These are phyloP conservation scores for Xylocampa areola DNA, from an alignment of 2,888 invertebrate genomes.

Conservation along the genomic window DNA sequence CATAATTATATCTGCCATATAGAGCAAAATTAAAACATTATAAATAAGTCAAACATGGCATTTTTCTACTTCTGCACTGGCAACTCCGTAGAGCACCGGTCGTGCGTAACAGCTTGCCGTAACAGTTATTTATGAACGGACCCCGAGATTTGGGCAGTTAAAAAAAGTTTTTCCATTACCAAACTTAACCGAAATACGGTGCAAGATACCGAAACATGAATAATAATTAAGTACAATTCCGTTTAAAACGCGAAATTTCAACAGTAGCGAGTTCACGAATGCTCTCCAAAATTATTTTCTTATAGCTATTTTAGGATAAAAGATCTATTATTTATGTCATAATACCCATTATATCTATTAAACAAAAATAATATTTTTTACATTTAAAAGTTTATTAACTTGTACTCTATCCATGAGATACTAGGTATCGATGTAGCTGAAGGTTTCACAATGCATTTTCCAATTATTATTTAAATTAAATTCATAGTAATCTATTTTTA, in stretches of 20 bases:
- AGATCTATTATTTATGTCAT: too few relatives aligned
- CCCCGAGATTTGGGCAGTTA: constrained; percentile 82
- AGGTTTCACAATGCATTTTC: too few relatives aligned
- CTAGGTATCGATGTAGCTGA: too few relatives aligned
- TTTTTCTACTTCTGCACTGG: constrained; percentile 34
- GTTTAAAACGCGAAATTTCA: constrained; percentile 48
- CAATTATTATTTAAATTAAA: too few relatives aligned
- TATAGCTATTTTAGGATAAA: too few relatives aligned
- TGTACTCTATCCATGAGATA: too few relatives aligned
- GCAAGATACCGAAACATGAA: constrained; percentile 79
- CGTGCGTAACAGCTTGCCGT: constrained; percentile 88
- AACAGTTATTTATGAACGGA: constrained; percentile 86
- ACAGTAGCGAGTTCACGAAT: constrained; percentile 16
- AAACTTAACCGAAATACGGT: constrained; percentile 77
- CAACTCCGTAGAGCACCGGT: constrained; percentile 66
- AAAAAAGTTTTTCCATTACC: constrained; percentile 87
- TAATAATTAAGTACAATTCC: constrained; percentile 75
- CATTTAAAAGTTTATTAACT: too few relatives aligned
- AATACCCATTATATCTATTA: too few relatives aligned
- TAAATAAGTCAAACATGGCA: constrained; percentile 24
- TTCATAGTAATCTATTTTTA: too few relatives aligned
- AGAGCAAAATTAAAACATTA: constrained; percentile 19
- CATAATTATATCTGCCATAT: background rate
- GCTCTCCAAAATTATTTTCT: constrained; percentile 2
- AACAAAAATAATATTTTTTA: too few relatives aligned